phyloP scores from a whole-genome alignment of 2,888 invertebrate species.

The Lapara coniferarum region DNA sequence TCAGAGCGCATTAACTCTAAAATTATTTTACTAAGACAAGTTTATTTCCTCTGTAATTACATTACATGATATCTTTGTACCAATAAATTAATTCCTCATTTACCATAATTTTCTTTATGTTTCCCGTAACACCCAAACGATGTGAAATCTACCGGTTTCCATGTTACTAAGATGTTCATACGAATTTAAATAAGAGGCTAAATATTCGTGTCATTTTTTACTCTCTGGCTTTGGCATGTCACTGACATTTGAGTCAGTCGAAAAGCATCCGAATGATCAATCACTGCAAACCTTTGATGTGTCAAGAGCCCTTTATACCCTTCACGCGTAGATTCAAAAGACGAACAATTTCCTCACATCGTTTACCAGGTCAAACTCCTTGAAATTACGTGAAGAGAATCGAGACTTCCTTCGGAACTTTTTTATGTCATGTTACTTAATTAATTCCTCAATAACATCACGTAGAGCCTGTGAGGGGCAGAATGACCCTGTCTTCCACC shows the following conservation, averaged over 20 bases:
- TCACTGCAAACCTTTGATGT: constrained; percentile 19
- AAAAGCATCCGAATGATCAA: constrained; percentile 21
- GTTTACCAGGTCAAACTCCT: constrained; percentile 43
- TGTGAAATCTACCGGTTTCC: background rate
- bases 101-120: no score
- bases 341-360: constrained; percentile 38
- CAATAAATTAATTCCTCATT: no score
- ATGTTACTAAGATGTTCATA: background rate
- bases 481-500: constrained; percentile 44
- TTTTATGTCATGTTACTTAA: constrained; percentile 55
- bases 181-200: background rate
- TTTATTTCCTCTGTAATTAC: background rate
- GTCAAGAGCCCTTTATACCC: constrained; percentile 16
- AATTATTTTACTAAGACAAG: background rate
- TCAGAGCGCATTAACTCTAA: background rate
- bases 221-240: background rate
- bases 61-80: no score
- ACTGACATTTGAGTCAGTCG: constrained; percentile 13
- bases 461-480: constrained; percentile 59
- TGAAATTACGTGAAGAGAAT: constrained; percentile 36
- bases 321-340: constrained; percentile 39
- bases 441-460: constrained; percentile 70
- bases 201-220: background rate
- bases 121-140: no score
- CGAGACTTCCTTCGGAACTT: constrained; percentile 43